phyloP scores from a whole-genome alignment of 2,113 vertebrate species.

The Pygoscelis adeliae region DNA sequence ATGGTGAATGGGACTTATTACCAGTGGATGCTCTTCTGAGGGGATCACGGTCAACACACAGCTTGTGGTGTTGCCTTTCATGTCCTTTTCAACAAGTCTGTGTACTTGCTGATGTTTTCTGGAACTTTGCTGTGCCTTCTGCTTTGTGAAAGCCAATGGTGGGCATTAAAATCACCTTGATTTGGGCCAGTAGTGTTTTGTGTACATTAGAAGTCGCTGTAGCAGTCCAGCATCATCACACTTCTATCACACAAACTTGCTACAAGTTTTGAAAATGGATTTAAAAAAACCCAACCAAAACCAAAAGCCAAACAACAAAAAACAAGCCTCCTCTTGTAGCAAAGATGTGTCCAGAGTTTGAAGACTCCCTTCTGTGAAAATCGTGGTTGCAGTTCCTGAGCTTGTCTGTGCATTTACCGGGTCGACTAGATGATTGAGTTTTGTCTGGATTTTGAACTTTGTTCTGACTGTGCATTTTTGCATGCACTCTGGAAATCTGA shows the following conservation, averaged over 20 bases:
- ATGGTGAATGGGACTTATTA: constrained; percentile 33
- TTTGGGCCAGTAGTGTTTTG: constrained; percentile 23
- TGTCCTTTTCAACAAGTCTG: constrained; percentile 60
- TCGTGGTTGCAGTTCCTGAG: constrained; percentile 64
- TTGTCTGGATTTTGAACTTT: constrained; percentile 68
- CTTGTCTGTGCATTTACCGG: constrained; percentile 6
- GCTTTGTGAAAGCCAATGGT: constrained; percentile 40
- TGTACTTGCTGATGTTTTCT: constrained; percentile 70
- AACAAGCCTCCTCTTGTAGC: background rate
- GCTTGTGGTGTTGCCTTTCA: constrained; percentile 10
- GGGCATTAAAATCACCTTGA: constrained; percentile 33
- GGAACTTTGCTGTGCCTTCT: constrained; percentile 65
- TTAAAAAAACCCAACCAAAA: background rate
- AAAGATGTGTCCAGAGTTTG: constrained; percentile 60
- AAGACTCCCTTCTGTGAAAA: constrained; percentile 71
- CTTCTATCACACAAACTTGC: constrained; percentile 19
- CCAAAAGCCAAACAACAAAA: background rate
- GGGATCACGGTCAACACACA: constrained; percentile 10
- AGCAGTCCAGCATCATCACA: background rate
- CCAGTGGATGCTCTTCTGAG: constrained; percentile 7
- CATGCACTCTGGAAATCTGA: constrained; percentile 31
- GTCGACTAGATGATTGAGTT: constrained; percentile 44
- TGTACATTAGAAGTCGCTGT: constrained; percentile 40
- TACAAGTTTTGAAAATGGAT: constrained; percentile 56
- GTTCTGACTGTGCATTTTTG: constrained; percentile 27